phyloP scores from a whole-genome alignment of 2,797 vertebrate genomes.

The Lagorchestes hirsutus region DNA sequence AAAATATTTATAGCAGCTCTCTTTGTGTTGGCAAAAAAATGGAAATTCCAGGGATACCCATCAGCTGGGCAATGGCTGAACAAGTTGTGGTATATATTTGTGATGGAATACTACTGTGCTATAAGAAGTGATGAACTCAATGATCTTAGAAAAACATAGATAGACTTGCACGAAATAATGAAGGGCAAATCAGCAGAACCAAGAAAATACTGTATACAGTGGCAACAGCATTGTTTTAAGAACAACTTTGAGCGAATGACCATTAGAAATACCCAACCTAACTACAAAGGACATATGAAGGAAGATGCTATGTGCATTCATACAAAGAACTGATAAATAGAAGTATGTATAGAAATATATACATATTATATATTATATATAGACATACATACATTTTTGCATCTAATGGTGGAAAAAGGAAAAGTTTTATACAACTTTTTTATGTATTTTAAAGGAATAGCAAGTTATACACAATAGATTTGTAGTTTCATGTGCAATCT shows the following conservation, averaged over 20 bases:
- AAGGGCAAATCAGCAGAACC: background rate
- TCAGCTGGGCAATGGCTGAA: background rate
- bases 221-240: background rate
- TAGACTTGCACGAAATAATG: background rate
- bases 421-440: background rate
- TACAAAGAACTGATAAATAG: background rate
- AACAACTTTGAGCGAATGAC: background rate
- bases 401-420: background rate
- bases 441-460: background rate
- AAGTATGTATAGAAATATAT: background rate
- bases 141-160: background rate
- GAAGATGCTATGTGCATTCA: background rate
- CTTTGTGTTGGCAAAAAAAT: background rate
- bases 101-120: background rate
- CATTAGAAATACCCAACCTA: background rate
- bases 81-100: background rate
- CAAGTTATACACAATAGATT: background rate
- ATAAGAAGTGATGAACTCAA: background rate
- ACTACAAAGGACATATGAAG: background rate
- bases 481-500: background rate
- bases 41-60: background rate
- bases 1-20: background rate
- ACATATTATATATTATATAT: too few relatives aligned
- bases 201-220: background rate
- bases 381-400: background rate